Percentiles rank a stretch among this genome's conserved stretches.
Evolutionary conservation across 2,113 vertebrate genomes (phyloP).

Genomic region (Scophthalmus maximus): DNA sequence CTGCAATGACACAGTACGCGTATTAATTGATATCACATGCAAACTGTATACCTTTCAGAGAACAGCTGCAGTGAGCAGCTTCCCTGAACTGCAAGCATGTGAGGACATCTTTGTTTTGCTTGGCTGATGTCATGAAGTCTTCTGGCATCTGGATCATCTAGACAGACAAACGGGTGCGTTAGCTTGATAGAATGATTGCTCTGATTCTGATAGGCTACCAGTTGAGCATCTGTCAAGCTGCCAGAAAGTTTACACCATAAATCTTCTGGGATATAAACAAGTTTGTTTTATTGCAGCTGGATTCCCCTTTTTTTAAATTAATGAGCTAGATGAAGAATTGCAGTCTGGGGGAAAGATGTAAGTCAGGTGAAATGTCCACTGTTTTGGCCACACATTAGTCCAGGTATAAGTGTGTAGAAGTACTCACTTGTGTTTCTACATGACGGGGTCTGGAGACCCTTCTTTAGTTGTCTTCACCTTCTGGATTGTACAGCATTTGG

Average conservation of each 20-base stretch:
- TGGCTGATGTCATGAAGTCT: slow-evolving; percentile 17
- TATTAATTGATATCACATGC: slow-evolving; percentile 59
- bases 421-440: background rate
- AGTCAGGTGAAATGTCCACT: background rate
- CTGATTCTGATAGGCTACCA: slow-evolving; percentile 49
- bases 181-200: slow-evolving; percentile 50
- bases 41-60: slow-evolving; percentile 11
- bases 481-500: background rate
- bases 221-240: slow-evolving; percentile 43
- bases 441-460: background rate
- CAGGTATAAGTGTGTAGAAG: background rate
- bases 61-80: slow-evolving; percentile 44
- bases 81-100: slow-evolving; percentile 31
- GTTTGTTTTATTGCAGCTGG: slow-evolving; percentile 8
- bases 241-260: slow-evolving; percentile 29
- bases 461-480: background rate
- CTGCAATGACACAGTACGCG: slow-evolving; percentile 34
- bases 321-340: background rate
- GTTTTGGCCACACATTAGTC: slow-evolving; percentile 1
- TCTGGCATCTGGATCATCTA: slow-evolving; percentile 49
- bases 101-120: slow-evolving; percentile 39
- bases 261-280: slow-evolving; percentile 30
- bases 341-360: background rate
- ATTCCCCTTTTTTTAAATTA: slow-evolving; percentile 19
- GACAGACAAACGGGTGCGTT: slow-evolving; percentile 48